These are phyloP conservation scores for Craniophora ligustri DNA, from an alignment of 2,888 invertebrate genomes.

Conservation along the genomic window DNA sequence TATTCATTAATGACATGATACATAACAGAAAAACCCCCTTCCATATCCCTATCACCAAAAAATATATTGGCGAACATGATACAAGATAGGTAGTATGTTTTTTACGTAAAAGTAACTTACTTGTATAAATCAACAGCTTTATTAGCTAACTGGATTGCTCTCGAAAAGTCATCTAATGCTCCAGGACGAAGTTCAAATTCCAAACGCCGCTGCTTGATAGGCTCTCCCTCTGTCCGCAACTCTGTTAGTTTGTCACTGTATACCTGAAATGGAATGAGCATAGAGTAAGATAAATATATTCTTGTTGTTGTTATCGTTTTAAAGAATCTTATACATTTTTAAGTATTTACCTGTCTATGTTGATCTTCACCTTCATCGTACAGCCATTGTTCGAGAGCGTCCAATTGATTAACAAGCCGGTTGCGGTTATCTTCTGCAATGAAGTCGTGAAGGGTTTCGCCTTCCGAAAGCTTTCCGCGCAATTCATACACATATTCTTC, in stretches of 20 bases:
- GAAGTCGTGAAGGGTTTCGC: constrained; percentile 92
- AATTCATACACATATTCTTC: constrained; percentile 99
- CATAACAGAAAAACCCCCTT: too few species aligned
- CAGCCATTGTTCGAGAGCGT: constrained; percentile 97
- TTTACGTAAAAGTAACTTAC: constrained; percentile 65
- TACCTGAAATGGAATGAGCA: constrained; percentile 69
- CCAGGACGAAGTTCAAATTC: constrained; percentile 94
- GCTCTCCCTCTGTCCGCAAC: constrained; percentile 94
- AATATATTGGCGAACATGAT: too few species aligned
- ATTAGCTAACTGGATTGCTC: constrained; percentile 93
- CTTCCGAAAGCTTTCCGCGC: constrained; percentile 94
- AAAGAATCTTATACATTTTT: background rate
- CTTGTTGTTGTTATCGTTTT: too few species aligned
- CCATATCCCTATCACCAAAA: too few species aligned
- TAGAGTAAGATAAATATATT: too few species aligned
- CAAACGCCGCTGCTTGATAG: constrained; percentile 94
- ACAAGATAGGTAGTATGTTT: too few species aligned
- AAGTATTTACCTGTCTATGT: constrained; percentile 82
- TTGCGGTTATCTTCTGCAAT: constrained; percentile 92
- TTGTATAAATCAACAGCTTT: constrained; percentile 93
- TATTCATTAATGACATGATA: too few species aligned
- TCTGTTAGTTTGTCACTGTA: constrained; percentile 90
- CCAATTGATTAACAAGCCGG: constrained; percentile 90
- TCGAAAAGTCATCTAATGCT: constrained; percentile 94
- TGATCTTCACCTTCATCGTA: constrained; percentile 99